Base-by-base conservation (phyloP, 2,797 vertebrate genomes). In the Chaetophractus vellerosus region DNA sequence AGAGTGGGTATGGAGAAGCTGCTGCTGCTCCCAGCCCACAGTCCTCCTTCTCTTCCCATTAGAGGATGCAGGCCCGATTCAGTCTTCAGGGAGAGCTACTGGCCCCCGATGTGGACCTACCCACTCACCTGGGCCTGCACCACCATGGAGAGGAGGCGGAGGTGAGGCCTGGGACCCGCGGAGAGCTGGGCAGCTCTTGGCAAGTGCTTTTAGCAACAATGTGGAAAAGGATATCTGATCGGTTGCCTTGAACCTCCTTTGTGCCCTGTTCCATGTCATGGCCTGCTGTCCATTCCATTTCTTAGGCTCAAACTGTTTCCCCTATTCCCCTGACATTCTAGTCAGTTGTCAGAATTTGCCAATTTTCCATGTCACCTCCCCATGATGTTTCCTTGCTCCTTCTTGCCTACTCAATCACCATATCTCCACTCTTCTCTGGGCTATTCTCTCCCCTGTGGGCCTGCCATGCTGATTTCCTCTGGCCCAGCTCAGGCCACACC, bases 141-240 rank as follows among this genome's bases (percentile, higher is more conserved):
- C 99, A 99, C 97, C 99, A 99, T 64, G 99, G 99, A 98, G 99
- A 99, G 57, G 99, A 99, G 96, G 99, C 99, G 33, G 99, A 99
- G 99, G 99, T 99, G 97, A 98, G 98, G 88, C 52, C 0, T 21
- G 31, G 79, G 81, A 14, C 57, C 72, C 31, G 26, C 48, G 26
- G 72, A 57, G 23, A n/a, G n/a, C 21, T 21, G 31, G 64, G 69
- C 19, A 45, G 68, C 19, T 63, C 48, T 72, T 48, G 33, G 72
- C 18, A 71, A 41, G n/a, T 41, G 48, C n/a, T 80, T 94, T 72
- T 76, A 69, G 72, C 41, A 66, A 9, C 48, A 26, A 4, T 19
- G 24, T 52, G 36, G 52, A 52, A 82, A 79, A 76, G 36, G 28
- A 33, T 3, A 38, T 75, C 83, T 69, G 69, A 11, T 57, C 85